Evolutionary conservation across 2,888 invertebrate species (phyloP), one percentile per base, ranked within the genome.

Genomic region (Drosophila differens): DNA sequence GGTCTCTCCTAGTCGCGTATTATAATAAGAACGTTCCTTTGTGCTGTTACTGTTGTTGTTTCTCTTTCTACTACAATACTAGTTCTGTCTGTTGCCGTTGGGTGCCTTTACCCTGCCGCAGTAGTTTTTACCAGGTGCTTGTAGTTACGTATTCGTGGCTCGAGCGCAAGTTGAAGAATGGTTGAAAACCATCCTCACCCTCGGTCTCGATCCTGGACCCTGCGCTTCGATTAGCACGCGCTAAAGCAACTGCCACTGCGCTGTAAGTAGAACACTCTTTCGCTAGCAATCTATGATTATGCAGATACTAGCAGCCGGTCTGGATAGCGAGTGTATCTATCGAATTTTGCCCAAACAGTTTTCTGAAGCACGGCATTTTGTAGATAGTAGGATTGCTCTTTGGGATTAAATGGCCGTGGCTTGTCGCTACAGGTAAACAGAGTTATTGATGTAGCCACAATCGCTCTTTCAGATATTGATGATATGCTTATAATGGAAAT

Each of bases 401-500:
- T 37, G 30, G 25, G 25, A 28, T 28, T 57, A 32, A 28, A 39
- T 41, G 35, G 49, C 59, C 47, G 71, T 14, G 28, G 22, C 12
- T 54, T 74, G 25, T 39, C 14, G 25, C 44, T 59, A 7, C 37
- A 19, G 58, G 16, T 25, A 30, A 60, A 39, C 14, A 57, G 30
- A 44, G 41, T 60, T 47, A 68, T 49, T 76, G 55, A 76, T 44
- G 54, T 25, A 22, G 41, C 28, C 35, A 37, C 47, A 58, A 22
- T 65, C 30, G 32, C 33, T 65, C 41, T 80, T 87, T 49, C 72
- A 86, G 89, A 63, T 70, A 54, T 70, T 77, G 57, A 73, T 81
- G 91, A 85, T 90, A 92, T 92, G 92, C 89, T 92, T 82, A 92
- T 88, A 74, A 93, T 93, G 93, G 93, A 93, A 86, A 87, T 93